phyloP scores from a whole-genome alignment of 2,797 vertebrate genomes.

The Sardinella longiceps region DNA sequence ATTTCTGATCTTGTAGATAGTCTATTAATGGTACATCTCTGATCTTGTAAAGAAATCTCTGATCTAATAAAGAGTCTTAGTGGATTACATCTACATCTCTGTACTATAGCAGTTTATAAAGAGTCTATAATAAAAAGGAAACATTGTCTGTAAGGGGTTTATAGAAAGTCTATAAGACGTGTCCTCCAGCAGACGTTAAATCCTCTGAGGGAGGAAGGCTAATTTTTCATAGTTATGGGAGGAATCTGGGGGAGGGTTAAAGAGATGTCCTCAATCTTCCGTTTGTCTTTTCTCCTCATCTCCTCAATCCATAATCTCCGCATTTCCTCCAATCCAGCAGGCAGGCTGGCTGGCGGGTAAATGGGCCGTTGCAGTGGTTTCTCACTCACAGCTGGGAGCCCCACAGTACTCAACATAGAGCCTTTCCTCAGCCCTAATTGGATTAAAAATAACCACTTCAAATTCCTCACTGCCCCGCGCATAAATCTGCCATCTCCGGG shows the following conservation, averaged over 20 bases:
- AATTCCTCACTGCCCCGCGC: neutral
- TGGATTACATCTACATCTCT: too few relatives aligned
- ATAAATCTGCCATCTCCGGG: neutral
- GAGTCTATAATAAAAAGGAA: too few relatives aligned
- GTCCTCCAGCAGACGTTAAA: too few relatives aligned
- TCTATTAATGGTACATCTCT: too few relatives aligned
- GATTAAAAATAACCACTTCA: slow-evolving; percentile 15
- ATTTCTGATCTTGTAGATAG: too few relatives aligned
- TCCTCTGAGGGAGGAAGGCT: neutral
- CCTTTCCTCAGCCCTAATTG: neutral
- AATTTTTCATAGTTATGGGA: neutral
- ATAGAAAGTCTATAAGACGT: too few relatives aligned
- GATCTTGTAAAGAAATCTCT: too few relatives aligned
- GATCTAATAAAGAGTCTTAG: too few relatives aligned
- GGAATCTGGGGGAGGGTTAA: neutral
- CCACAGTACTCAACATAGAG: neutral
- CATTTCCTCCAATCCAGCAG: slow-evolving; percentile 24
- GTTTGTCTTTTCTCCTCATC: neutral
- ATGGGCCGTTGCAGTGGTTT: neutral
- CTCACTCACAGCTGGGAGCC: neutral
- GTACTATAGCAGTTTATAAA: too few relatives aligned
- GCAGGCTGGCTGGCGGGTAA: slow-evolving; percentile 24
- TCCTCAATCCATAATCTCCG: slow-evolving; percentile 32
- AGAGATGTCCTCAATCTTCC: neutral
- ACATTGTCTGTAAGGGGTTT: too few relatives aligned